Conservation (phyloP, 2,113 vertebrate species). For the Anhinga rufa region DNA sequence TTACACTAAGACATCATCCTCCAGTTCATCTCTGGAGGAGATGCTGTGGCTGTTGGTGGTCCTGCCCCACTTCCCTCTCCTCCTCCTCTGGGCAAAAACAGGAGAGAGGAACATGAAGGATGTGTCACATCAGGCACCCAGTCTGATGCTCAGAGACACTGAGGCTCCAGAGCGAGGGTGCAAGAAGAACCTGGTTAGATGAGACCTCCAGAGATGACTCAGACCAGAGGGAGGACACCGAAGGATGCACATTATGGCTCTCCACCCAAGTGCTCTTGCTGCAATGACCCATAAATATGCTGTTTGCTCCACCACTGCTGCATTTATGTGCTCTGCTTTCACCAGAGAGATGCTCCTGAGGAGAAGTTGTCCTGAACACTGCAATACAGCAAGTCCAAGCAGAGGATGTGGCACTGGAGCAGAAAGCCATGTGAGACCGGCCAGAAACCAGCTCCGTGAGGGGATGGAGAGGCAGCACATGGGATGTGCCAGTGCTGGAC, state of each 20-base stretch:
- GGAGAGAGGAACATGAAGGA: not conserved
- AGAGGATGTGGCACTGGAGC: not conserved
- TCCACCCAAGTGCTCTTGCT: not conserved
- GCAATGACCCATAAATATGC: not conserved
- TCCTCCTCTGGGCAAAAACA: not conserved
- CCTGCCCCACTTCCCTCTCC: not conserved
- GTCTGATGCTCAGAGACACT: not conserved
- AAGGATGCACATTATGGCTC: not conserved
- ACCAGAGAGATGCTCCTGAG: not conserved
- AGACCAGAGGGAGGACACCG: not conserved
- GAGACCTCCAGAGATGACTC: not conserved
- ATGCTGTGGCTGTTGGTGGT: rapidly evolving
- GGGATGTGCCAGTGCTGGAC: not conserved
- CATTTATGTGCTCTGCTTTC: not conserved
- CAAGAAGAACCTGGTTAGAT: not conserved
- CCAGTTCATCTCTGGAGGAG: not conserved
- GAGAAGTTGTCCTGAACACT: not conserved
- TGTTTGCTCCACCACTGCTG: not conserved
- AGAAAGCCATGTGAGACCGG: not conserved
- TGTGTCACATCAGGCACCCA: not conserved
- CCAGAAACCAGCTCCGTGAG: not conserved
- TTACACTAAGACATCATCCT: rapidly evolving
- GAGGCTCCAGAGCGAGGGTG: not conserved
- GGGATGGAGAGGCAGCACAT: rapidly evolving
- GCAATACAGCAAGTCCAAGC: not conserved